Percentiles rank a stretch among this genome's conserved stretches.
Conservation (phyloP, 2,113 vertebrate genomes). For the Raja brachyura region DNA sequence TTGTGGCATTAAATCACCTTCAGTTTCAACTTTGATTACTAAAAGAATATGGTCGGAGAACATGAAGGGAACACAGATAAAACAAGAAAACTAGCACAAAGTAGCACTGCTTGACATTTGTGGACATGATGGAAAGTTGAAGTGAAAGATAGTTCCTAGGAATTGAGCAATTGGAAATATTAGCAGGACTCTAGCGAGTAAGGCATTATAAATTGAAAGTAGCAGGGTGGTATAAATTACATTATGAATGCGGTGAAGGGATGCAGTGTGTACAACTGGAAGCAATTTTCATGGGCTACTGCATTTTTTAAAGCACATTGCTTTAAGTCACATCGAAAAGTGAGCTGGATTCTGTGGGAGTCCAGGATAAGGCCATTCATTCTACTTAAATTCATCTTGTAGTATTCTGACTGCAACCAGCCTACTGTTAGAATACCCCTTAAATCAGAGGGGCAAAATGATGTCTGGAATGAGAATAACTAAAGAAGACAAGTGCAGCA, state of each 20-base stretch:
- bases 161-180: constrained; percentile 4
- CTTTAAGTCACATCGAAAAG: neutral
- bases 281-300: neutral
- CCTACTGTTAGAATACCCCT: neutral
- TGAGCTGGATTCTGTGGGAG: neutral
- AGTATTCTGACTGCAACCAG: neutral
- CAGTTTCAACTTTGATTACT: neutral
- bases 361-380: neutral
- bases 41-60: neutral
- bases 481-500: neutral
- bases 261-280: neutral
- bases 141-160: neutral
- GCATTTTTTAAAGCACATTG: neutral
- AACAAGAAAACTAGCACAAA: neutral
- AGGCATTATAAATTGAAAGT: constrained; percentile 19
- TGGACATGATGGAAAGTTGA: neutral
- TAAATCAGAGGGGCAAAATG: neutral
- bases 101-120: neutral
- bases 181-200: neutral
- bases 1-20: neutral
- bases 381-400: neutral
- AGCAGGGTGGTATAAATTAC: neutral
- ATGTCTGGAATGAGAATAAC: neutral
- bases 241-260: neutral
- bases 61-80: neutral